Conservation (phyloP, 1,140 invertebrate species). For the Conus ventricosus region DNA sequence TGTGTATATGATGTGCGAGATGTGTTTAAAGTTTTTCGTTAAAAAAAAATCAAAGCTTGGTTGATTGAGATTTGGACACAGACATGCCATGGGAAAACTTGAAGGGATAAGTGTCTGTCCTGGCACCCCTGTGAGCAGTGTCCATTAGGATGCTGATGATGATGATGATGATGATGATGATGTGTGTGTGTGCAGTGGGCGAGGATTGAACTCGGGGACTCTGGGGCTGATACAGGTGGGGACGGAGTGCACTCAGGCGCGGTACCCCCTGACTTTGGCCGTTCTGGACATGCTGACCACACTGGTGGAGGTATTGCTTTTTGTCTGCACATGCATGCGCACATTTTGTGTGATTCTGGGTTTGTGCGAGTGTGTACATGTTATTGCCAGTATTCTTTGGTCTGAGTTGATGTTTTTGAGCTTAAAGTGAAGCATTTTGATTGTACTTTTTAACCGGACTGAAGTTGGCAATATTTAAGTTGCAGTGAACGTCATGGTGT, state of each 20-base stretch:
- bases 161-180: neutral
- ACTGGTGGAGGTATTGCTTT: slow-evolving; percentile 64
- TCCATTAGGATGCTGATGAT: no score
- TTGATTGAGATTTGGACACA: no score
- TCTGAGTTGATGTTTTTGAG: neutral
- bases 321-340: neutral
- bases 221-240: slow-evolving; percentile 72
- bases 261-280: slow-evolving; percentile 72
- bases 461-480: no score
- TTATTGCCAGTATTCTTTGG: neutral
- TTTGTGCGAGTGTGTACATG: neutral
- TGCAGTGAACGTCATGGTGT: no score
- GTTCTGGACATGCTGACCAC: slow-evolving; percentile 70
- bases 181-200: slow-evolving; percentile 59
- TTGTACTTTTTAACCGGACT: no score
- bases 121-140: no score
- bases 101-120: no score
- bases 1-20: no score
- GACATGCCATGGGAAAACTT: no score
- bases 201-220: slow-evolving; percentile 70
- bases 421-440: no score
- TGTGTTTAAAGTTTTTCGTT: no score
- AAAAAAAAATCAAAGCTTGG: no score
- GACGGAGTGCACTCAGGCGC: slow-evolving; percentile 71
- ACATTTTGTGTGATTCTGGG: neutral